These are phyloP conservation scores for Vidua chalybeata DNA, from an alignment of 2,113 vertebrate species.

Conservation along the genomic window DNA sequence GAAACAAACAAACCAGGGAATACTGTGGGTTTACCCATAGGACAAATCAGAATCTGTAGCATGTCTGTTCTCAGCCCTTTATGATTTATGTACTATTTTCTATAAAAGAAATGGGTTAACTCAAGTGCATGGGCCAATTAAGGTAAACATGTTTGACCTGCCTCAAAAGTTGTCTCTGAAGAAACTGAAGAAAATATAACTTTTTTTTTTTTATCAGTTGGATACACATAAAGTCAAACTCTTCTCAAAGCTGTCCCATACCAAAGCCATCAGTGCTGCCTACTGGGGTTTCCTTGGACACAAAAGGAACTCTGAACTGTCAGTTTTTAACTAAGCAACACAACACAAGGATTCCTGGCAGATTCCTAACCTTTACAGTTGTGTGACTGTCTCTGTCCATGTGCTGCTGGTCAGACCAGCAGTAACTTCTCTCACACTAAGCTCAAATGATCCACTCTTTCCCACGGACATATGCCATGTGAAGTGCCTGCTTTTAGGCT, in stretches of 20 bases:
- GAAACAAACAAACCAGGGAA: not conserved
- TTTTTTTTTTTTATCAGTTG: not conserved
- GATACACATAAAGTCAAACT: not conserved
- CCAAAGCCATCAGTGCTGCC: not conserved
- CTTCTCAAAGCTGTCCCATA: not conserved
- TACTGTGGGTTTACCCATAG: not conserved
- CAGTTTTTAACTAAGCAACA: not conserved
- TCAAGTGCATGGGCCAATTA: not conserved
- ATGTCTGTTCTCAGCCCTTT: not conserved
- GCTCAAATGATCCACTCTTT: not conserved
- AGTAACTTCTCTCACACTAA: not conserved
- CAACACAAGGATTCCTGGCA: not conserved
- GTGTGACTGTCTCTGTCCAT: not conserved
- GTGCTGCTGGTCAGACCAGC: not conserved
- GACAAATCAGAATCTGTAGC: not conserved
- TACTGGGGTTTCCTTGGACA: not conserved
- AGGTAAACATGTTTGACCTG: not conserved
- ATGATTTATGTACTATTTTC: not conserved
- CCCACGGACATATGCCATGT: accelerated
- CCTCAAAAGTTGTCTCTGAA: not conserved
- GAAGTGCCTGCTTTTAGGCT: not conserved
- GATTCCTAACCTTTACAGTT: not conserved
- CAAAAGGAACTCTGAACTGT: not conserved
- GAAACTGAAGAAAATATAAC: not conserved
- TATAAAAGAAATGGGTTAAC: not conserved